phyloP scores from a whole-genome alignment of 2,888 invertebrate genomes.

The Drosophila nr. medialis region DNA sequence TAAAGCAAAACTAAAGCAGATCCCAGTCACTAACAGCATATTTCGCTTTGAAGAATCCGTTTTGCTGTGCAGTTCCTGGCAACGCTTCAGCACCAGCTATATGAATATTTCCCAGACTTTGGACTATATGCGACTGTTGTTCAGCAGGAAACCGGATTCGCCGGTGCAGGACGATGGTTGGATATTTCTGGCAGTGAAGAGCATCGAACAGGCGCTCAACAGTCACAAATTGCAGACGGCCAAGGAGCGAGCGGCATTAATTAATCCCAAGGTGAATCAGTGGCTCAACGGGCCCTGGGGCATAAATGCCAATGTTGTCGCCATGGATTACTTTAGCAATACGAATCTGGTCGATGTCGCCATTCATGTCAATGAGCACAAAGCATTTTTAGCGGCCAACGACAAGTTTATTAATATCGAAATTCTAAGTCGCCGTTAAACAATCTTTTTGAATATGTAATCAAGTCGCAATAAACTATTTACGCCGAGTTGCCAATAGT shows the following conservation, averaged over 20 bases:
- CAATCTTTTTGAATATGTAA: neutral
- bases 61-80: slow-evolving; percentile 82
- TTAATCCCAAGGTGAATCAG: slow-evolving; percentile 89
- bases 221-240: slow-evolving; percentile 76
- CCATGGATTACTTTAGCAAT: slow-evolving; percentile 90
- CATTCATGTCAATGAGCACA: slow-evolving; percentile 85
- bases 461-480: neutral
- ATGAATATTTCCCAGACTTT: slow-evolving; percentile 81
- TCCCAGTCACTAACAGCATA: neutral
- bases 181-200: slow-evolving; percentile 81
- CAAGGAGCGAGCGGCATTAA: slow-evolving; percentile 79
- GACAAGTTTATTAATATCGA: slow-evolving; percentile 79
- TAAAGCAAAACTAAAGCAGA: too few relatives aligned
- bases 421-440: slow-evolving; percentile 47
- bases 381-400: slow-evolving; percentile 77
- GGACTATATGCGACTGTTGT: slow-evolving; percentile 82
- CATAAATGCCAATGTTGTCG: slow-evolving; percentile 89
- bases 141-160: slow-evolving; percentile 79
- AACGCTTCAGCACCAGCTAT: slow-evolving; percentile 79
- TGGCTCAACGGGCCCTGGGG: slow-evolving; percentile 90
- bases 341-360: slow-evolving; percentile 90
- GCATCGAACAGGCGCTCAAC: slow-evolving; percentile 81
- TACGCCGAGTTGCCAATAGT: neutral
- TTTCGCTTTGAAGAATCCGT: slow-evolving; percentile 70
- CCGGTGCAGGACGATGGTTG: slow-evolving; percentile 82